Evolutionary conservation across 2,113 vertebrate genomes (phyloP).

Genomic region (Trogon melanurus): DNA sequence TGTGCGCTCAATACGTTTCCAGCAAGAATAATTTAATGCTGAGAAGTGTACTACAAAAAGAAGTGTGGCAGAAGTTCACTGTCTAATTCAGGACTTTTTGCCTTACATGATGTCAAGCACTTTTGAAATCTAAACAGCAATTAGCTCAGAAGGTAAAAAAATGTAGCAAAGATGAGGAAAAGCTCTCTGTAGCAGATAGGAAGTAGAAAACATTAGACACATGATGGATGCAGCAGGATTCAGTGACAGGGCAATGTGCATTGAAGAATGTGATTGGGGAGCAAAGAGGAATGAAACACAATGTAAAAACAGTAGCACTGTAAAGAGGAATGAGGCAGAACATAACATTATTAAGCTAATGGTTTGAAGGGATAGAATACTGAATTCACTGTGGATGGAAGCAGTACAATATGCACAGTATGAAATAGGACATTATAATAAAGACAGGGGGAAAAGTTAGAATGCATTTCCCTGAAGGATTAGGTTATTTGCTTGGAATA

Average conservation of each 20-base stretch:
- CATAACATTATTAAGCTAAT: slow-evolving; percentile 48
- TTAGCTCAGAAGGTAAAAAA: not conserved
- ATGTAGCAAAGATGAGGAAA: not conserved
- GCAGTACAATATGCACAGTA: not conserved
- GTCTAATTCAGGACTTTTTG: not conserved
- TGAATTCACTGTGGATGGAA: slow-evolving; percentile 42
- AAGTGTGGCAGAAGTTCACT: not conserved
- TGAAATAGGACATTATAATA: not conserved
- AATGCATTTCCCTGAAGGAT: not conserved
- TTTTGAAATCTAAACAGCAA: not conserved
- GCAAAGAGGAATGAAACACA: slow-evolving; percentile 30
- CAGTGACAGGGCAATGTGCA: not conserved
- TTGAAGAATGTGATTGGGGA: not conserved
- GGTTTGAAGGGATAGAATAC: slow-evolving; percentile 14
- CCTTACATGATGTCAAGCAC: not conserved
- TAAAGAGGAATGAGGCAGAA: slow-evolving; percentile 27
- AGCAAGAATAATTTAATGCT: not conserved
- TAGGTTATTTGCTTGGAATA: not conserved
- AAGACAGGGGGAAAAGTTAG: slow-evolving; percentile 2
- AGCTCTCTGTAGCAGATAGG: not conserved
- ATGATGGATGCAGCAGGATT: not conserved
- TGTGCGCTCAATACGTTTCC: not conserved
- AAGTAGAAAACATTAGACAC: not conserved
- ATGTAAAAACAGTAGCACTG: not conserved
- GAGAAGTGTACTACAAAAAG: not conserved